Base-by-base conservation (phyloP, 2,797 vertebrate species). In the Dipus sagitta region DNA sequence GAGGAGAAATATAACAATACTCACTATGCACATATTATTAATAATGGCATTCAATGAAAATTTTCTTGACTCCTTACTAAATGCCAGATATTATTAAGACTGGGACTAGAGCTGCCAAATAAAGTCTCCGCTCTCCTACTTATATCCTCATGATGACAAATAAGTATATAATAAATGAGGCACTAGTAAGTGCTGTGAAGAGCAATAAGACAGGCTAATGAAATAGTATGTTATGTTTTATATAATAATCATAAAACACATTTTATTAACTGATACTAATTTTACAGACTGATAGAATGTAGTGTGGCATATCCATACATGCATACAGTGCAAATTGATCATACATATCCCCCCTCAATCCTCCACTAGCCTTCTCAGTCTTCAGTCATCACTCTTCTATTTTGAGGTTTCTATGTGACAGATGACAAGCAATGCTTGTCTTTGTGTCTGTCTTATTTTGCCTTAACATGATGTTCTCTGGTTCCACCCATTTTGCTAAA, bases 361-460 rank as follows among this genome's bases (percentile, higher is more conserved):
- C n/a, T 30, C 23, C 38, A 14, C 15, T 3, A 23, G n/a, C 64
- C 62, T 58, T 18, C 30, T 8, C 23, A 54, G 42, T 88, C 21
- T 47, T n/a, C 71, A 81, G 20, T 30, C 86, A 74, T 80, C 21
- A 7, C 42, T 26, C 42, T 34, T 86, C 60, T 87, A 38, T n/a
- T 67, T 75, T 58, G 60, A 76, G 32, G 47, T 60, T 60, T 80
- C 26, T 68, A 38, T 13, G 3, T 38, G 24, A 92, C 54, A n/a
- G 20, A 64, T 34, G n/a, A 32, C 17, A 72, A 7, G 30, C 42
- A 23, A 32, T 64, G 30, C 18, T 70, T 32, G 3, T 34, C 13
- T 71, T 79, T 71, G 30, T 72, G 15, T 62, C 23, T 91, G 52
- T 21, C 34, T 86, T 92, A 84, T 79, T 92, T 86, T 62, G 30